Base-by-base conservation (phyloP, 2,113 vertebrate genomes). In the Chaetodon trifascialis region DNA sequence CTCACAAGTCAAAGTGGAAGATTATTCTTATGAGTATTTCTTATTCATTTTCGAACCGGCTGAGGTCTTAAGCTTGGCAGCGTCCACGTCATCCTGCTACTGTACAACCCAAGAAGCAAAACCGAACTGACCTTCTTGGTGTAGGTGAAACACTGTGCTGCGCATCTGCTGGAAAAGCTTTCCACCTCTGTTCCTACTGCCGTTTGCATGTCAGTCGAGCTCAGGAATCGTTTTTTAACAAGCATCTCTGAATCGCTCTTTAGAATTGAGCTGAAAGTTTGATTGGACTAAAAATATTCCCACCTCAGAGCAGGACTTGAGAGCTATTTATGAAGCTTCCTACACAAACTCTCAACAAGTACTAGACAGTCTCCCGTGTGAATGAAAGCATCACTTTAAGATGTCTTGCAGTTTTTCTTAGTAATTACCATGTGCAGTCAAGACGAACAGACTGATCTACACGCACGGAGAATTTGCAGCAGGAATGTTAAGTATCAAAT, bases 281-380 rank as follows among this genome's bases (percentile, higher is more conserved):
- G 80, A 79, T 86, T 79, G 73, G 70, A 69, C 73, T 82, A 79
- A 79, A 88, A 88, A 83, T 87, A 77, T 59, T 75, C 34, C 21
- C 79, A 68, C 34, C 78, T 59, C 71, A n/a, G 74, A 77, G 58
- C n/a, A 52, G 16, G 17, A 51, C 65, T 66, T 69, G 49, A 75
- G 36, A 66, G 83, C 56, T 83, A 73, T 79, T 84, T 73, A 66
- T 46, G 36, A 80, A 71, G 71, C 72, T 67, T 71, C 74, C 82
- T 36, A 73, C 71, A 87, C 63, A 76, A 60, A 64, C 44, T 64
- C 76, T 71, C 30, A 67, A 42, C 4, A 16, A 76, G 69, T 8
- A 4, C 7, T 19, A 52, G 60, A 76, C 54, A 25, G 40, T 44
- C 23, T 79, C 47, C 34, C 64, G 56, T 66, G 30, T 66, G 58